Evolutionary conservation across 2,113 vertebrate genomes (phyloP).

Genomic region (Aplodontia rufa): DNA sequence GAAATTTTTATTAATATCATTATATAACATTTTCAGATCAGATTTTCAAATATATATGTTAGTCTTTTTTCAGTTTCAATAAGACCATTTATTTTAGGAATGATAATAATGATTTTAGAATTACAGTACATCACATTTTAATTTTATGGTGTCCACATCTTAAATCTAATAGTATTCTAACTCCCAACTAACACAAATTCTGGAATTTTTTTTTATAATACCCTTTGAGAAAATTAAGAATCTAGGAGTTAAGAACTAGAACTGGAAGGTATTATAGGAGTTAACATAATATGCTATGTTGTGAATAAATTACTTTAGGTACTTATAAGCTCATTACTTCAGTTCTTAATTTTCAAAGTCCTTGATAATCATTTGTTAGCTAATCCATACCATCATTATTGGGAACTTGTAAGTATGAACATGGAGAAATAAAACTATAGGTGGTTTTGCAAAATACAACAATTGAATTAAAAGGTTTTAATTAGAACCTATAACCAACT

Average conservation of each 20-base stretch:
- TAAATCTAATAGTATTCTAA: conserved; percentile 52
- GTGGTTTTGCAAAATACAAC: background rate
- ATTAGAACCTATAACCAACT: background rate
- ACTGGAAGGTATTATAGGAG: background rate
- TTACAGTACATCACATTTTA: background rate
- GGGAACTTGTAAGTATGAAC: conserved; percentile 39
- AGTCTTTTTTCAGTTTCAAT: conserved; percentile 48
- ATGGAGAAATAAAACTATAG: conserved; percentile 47
- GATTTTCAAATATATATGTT: conserved; percentile 36
- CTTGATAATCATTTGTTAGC: conserved; percentile 18
- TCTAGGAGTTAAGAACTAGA: conserved; percentile 29
- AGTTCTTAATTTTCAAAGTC: conserved; percentile 33
- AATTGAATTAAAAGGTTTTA: conserved; percentile 30
- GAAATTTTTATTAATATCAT: conserved; percentile 47
- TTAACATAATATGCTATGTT: conserved; percentile 43
- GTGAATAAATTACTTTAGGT: conserved; percentile 13
- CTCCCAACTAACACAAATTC: conserved; percentile 4
- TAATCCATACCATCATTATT: background rate
- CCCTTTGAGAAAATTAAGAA: conserved; percentile 50
- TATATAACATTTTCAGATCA: conserved; percentile 40
- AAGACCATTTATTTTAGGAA: conserved; percentile 18
- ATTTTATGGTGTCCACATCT: conserved; percentile 26
- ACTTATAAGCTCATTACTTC: conserved; percentile 26
- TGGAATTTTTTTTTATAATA: conserved; percentile 14
- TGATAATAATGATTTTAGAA: conserved; percentile 17